These are phyloP conservation scores for Nowickia ferox DNA, from an alignment of 2,888 invertebrate species.

Conservation along the genomic window DNA sequence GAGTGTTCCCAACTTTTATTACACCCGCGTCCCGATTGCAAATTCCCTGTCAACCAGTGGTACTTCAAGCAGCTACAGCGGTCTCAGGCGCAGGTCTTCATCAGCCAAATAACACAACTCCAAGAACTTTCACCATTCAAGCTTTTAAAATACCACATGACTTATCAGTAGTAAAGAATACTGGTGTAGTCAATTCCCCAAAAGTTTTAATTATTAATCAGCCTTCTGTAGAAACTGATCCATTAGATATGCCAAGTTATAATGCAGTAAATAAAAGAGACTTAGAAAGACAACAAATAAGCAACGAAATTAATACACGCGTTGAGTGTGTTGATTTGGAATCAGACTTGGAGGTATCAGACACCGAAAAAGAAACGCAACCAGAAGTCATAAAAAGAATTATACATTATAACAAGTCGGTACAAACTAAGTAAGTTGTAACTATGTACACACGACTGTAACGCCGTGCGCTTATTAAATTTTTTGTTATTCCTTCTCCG, in stretches of 20 bases:
- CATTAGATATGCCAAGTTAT: slow-evolving; percentile 6
- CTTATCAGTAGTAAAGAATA: background rate
- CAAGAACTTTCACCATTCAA: background rate
- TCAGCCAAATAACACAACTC: background rate
- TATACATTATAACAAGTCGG: slow-evolving; percentile 43
- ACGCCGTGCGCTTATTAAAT: background rate
- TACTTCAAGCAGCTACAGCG: background rate
- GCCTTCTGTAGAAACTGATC: slow-evolving; percentile 19
- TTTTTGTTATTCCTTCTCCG: background rate
- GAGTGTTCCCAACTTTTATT: slow-evolving; percentile 10
- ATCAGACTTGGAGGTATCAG: slow-evolving; percentile 5
- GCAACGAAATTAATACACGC: slow-evolving; percentile 3
- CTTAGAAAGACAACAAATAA: background rate
- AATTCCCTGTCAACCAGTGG: background rate
- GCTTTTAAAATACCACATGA: slow-evolving; percentile 18
- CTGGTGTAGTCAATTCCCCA: background rate
- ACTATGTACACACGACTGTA: background rate
- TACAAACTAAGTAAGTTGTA: slow-evolving; percentile 62
- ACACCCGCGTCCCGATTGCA: background rate
- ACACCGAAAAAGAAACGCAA: background rate
- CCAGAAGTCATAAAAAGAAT: slow-evolving; percentile 58
- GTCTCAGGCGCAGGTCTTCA: background rate
- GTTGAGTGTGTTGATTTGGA: slow-evolving; percentile 10
- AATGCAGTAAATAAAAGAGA: background rate
- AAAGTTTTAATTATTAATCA: slow-evolving; percentile 43